Base-by-base conservation (phyloP, 1,140 invertebrate genomes). In the Nomia melanderi region DNA sequence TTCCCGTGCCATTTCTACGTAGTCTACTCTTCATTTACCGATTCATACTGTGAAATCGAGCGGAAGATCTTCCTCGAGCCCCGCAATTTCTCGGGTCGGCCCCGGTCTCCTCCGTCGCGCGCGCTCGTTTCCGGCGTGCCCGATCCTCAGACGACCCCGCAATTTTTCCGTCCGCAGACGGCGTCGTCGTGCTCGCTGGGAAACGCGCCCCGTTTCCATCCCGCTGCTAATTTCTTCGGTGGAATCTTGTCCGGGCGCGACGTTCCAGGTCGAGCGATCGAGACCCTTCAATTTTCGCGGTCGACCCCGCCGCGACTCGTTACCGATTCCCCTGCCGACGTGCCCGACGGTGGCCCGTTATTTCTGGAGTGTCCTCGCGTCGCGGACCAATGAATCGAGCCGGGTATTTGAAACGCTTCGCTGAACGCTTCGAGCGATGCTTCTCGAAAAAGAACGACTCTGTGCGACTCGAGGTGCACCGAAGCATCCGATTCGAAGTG, bases 1-100 rank as follows among this genome's bases (percentile, higher is more conserved):
- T 56, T 56, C 54, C 54, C 4, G 1, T 12, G 12, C 5, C 31
- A 14, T n/a, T 27, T 25, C 29, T 31, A 23, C 14, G 50, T 6
- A n/a, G 7, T 3, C 20, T 11, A 31, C 57, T 63, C 31, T 63
- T 53, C 70, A 36, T 63, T 72, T 62, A 72, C 41, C 17, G 41
- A 72, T 72, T 72, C 70, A 23, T 25, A 72, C n/a, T 36, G 70
- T 31, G 39, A 50, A 53, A 72, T 63, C 70, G 59, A 72, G 41
- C 41, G 41, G 41, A 36, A 72, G 1, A 47, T 20, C 7, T 20
- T n/a, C 8, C n/a, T 33, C 14, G 8, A 27, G 5, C 8, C 29
- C 17, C 27, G 36, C 56, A 25, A 47, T 71, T 44, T 47, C 53
- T 27, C 23, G 4, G 20, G 57, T 27, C 47, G 12, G 9, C 7